Percentiles rank a stretch among this genome's conserved stretches.
phyloP scores from a whole-genome alignment of 1,140 invertebrate species.

The Drosophila repleta region DNA sequence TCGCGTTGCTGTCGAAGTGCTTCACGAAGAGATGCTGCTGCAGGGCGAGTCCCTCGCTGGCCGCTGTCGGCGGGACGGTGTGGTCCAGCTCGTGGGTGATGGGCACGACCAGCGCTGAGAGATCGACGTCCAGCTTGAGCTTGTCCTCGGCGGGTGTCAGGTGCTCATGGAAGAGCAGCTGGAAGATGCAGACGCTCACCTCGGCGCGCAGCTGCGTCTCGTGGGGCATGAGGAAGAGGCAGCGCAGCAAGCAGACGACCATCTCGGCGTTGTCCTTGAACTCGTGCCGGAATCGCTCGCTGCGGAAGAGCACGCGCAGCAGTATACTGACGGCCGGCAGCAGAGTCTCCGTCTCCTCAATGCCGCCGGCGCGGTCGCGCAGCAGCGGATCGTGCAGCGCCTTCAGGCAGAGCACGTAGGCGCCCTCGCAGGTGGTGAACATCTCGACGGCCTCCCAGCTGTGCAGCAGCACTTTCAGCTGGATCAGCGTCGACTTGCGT shows the following conservation, averaged over 20 bases:
- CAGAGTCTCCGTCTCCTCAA: conserved; percentile 48
- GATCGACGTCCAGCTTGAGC: conserved; percentile 32
- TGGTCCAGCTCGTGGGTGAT: conserved; percentile 31
- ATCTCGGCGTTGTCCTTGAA: conserved; percentile 44
- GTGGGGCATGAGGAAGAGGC: conserved; percentile 44
- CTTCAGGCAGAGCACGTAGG: conserved; percentile 24
- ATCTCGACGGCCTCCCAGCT: conserved; percentile 54
- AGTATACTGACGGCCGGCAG: conserved; percentile 65
- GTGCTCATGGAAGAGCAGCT: conserved; percentile 52
- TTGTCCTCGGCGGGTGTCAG: conserved; percentile 32
- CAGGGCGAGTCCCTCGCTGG: conserved; percentile 19
- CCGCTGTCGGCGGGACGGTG: background rate
- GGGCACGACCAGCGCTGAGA: conserved; percentile 50
- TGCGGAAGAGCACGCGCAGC: conserved; percentile 51
- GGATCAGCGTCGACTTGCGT: conserved; percentile 67
- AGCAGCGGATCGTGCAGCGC: conserved; percentile 34
- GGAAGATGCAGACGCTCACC: conserved; percentile 58
- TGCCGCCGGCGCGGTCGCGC: too few species aligned
- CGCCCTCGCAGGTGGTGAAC: conserved; percentile 23
- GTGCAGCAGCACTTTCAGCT: conserved; percentile 70
- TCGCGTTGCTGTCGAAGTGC: conserved; percentile 25
- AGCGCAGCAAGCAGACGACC: conserved; percentile 53
- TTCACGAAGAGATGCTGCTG: conserved; percentile 17
- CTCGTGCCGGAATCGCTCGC: conserved; percentile 34
- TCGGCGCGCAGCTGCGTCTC: conserved; percentile 44